These are phyloP conservation scores for Zeus faber DNA, from an alignment of 2,113 vertebrate species.

Conservation along the genomic window DNA sequence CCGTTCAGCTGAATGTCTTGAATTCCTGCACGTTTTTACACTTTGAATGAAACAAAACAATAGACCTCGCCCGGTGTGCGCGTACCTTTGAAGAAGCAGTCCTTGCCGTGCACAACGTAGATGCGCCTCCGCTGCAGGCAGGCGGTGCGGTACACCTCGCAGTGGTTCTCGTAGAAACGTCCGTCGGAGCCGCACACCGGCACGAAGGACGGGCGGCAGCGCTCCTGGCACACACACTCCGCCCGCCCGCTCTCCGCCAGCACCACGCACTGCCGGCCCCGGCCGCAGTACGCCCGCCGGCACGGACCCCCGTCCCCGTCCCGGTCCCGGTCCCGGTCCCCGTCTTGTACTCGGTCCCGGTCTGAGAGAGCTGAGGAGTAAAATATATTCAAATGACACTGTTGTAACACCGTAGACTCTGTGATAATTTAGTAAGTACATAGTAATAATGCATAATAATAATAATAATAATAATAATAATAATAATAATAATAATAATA, in stretches of 20 bases:
- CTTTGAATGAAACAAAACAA: not conserved
- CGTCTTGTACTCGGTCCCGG: too few relatives aligned
- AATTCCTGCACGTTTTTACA: too few relatives aligned
- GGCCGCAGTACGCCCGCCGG: conserved; percentile 77
- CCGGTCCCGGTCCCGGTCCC: conserved; percentile 55
- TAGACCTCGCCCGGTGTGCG: not conserved
- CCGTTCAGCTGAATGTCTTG: too few relatives aligned
- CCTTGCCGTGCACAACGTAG: conserved; percentile 84
- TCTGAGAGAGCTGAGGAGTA: conserved; percentile 61
- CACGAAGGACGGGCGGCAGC: conserved; percentile 83
- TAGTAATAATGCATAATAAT: too few relatives aligned
- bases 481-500: too few relatives aligned
- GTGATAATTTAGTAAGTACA: too few relatives aligned
- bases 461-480: too few relatives aligned
- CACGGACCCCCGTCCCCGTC: conserved; percentile 72
- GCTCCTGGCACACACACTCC: conserved; percentile 82
- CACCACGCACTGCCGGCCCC: conserved; percentile 81
- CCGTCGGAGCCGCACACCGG: conserved; percentile 93
- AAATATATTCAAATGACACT: too few relatives aligned
- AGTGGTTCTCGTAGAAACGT: conserved; percentile 92
- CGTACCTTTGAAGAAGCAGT: conserved; percentile 96
- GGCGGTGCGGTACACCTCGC: conserved; percentile 86
- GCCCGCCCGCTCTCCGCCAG: conserved; percentile 74
- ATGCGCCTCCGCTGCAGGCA: conserved; percentile 85
- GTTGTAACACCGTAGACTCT: too few relatives aligned